Evolutionary conservation across 2,888 invertebrate species (phyloP), one percentile per base, ranked within the genome.

Genomic region (Eristalis tenax): DNA sequence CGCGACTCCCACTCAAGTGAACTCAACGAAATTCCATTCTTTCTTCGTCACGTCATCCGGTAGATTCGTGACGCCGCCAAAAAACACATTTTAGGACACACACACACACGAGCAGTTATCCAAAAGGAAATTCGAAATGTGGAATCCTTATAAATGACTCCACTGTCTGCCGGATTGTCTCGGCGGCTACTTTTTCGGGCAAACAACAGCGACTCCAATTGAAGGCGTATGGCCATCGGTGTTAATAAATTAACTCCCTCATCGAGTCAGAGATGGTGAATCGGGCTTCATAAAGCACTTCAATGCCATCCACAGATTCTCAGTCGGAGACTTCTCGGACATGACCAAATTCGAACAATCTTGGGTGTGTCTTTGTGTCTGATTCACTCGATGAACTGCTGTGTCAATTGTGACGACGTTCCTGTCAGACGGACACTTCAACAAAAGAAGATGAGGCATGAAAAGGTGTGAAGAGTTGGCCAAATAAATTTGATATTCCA

Each of bases 141-240:
- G 32, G 43, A 73, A 79, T 73, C 66, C 66, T 73, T 79, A 73
- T 66, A 80, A 80, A 80, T 74, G 80, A 68, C 66, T 50, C 18
- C 73, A 50, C 8, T 10, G 74, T 80, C 80, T 80, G 80, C 80
- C 73, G 22, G 73, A 50, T 64, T 68, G 80, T 80, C 80, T 80
- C 74, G 32, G 10, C 59, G 64, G 22, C 40, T 10, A 32, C 69
- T 64, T 64, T 81, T 81, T 63, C 5, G 80, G 66, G 26, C 35
- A 38, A 66, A 23, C 38, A 66, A 13, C 64, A 4, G 6, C n/a
- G 35, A 10, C n/a, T 43, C 43, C 43, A 5, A 15, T 40, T 13
- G 15, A 40, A 40, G 40, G 15, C 40, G 40, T 40, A 40, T 40
- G 6, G 40, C 8, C 15, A 13, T n/a, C 43, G n/a, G 5, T 18